These are phyloP conservation scores for Enoplosus armatus DNA, from an alignment of 2,797 vertebrate species.

Conservation along the genomic window DNA sequence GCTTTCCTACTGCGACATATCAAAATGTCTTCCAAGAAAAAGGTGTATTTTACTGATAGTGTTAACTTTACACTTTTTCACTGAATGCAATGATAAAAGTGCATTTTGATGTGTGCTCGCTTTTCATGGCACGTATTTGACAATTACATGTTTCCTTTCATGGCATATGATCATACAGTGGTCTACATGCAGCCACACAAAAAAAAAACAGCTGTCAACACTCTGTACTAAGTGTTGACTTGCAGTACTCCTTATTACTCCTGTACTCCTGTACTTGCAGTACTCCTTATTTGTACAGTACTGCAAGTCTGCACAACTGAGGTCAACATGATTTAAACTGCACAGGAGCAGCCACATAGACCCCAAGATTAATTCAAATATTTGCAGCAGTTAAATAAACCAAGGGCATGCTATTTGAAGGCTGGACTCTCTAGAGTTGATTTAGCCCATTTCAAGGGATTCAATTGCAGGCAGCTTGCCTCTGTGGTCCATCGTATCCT, in stretches of 20 bases:
- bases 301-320: slow-evolving; percentile 32
- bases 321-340: slow-evolving; percentile 34
- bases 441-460: slow-evolving; percentile 50
- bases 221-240: too few species aligned
- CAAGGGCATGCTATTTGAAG: slow-evolving; percentile 47
- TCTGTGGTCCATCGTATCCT: slow-evolving; percentile 58
- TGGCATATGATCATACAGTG: not conserved
- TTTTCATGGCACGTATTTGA: not conserved
- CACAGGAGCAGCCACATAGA: slow-evolving; percentile 4
- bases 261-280: too few species aligned
- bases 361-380: slow-evolving; percentile 42
- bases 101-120: not conserved
- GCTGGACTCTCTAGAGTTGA: slow-evolving; percentile 46
- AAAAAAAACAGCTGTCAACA: too few species aligned
- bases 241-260: too few species aligned
- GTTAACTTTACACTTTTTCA: too few species aligned
- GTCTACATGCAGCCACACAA: not conserved
- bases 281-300: too few species aligned
- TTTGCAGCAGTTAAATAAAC: slow-evolving; percentile 58
- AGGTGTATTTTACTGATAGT: too few species aligned
- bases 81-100: not conserved
- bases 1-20: not conserved
- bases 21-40: not conserved
- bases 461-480: slow-evolving; percentile 43
- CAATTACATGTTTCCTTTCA: not conserved